phyloP scores from a whole-genome alignment of 2,888 invertebrate species.

The Idaea straminata region DNA sequence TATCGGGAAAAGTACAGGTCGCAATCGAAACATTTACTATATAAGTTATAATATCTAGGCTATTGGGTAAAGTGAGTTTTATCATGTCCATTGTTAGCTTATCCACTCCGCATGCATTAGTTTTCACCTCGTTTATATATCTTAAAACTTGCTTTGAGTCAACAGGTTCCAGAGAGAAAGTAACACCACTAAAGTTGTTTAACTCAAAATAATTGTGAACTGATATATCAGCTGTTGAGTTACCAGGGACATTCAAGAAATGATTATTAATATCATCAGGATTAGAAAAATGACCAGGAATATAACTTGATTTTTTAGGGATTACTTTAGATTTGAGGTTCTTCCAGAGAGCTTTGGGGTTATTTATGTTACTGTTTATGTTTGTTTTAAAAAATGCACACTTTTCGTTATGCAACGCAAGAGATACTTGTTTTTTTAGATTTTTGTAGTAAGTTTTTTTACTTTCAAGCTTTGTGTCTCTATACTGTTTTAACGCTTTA shows the following conservation, averaged over 20 bases:
- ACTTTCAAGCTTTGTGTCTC: not conserved
- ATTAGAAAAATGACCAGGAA: constrained; percentile 3
- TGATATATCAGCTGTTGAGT: not conserved
- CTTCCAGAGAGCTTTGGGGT: not conserved
- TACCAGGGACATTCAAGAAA: constrained; percentile 4
- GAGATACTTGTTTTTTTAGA: not conserved
- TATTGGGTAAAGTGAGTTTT: constrained; percentile 1
- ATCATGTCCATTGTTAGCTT: constrained; percentile 3
- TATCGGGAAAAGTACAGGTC: constrained; percentile 4
- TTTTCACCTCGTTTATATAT: not conserved
- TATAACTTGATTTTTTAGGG: not conserved
- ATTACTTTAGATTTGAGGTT: not conserved
- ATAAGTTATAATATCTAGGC: not conserved
- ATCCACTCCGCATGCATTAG: not conserved
- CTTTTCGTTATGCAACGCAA: not conserved
- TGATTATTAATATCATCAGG: constrained; percentile 4
- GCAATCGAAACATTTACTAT: constrained; percentile 7
- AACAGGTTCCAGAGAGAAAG: not conserved
- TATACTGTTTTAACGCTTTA: not conserved
- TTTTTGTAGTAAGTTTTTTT: not conserved
- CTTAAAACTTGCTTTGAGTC: not conserved
- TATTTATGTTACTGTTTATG: constrained; percentile 3
- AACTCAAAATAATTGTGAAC: not conserved
- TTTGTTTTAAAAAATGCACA: not conserved
- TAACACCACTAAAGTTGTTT: not conserved